Base-by-base conservation (phyloP, 1,140 invertebrate species). In the Sipha flava region DNA sequence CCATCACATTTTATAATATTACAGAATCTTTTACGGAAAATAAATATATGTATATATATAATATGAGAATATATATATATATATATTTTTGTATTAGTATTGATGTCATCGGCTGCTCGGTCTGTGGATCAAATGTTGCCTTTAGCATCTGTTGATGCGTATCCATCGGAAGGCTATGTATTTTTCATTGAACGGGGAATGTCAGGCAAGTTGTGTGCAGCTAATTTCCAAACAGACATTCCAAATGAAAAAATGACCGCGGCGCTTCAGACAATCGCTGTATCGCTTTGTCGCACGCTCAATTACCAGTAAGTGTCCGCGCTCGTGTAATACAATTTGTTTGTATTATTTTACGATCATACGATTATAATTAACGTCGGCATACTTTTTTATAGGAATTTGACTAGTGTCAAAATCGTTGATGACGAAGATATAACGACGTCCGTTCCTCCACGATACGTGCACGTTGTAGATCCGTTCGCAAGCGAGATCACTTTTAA, bases 151-250 rank as follows among this genome's bases (percentile, higher is more conserved):
- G 87, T 90, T 29, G 85, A 89, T 1, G 87, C 90, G 79, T 93
- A 94, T 80, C 88, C 88, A 80, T 87, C 88, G 54, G 90, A 90
- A 81, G 94, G 94, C 4, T 94, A 91, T 85, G 92, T 94, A 1
- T 88, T 94, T 73, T 95, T 93, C 87, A 92, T 92, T 77, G 93
- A 95, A 85, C 92, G 92, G 83, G 93, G 93, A 10, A 88, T 88
- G n/a, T 85, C 89, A 23, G 93, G 93, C 43, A 94, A 94, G 85
- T 86, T 95, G 26, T 95, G 94, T 82, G 90, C 91, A 34, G 92
- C 92, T 77, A 83, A 83, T 40, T 70, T 84, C 5, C 81, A 82
- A 62, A 84, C 85, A 43, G 89, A 88, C 23, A 81, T 90, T 21
- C 86, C 86, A 5, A 83, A 84, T 34, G 87, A 86, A 75, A 87